Base-by-base conservation (phyloP, 2,797 vertebrate genomes). In the Sebastes hopkinsi region DNA sequence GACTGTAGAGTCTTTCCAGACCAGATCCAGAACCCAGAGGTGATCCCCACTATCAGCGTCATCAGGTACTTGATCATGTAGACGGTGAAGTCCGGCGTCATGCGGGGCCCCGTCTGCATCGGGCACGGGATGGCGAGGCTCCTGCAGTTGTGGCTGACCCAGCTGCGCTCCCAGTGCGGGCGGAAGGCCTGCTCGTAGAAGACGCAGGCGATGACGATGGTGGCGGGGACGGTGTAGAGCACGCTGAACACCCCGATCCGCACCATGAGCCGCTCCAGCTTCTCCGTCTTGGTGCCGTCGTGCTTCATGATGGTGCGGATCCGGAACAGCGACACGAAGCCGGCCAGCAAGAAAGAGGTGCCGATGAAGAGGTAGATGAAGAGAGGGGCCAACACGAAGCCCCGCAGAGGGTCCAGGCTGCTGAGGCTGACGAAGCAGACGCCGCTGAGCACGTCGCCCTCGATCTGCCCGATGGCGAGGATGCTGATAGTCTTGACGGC, bases 61-160 rank as follows among this genome's bases (percentile, higher is more conserved):
- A 99, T 99, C 92, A 99, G 97, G 92, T 99, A 99, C 93, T 99
- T 99, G 93, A 99, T 99, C 98, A 99, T 99, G 94, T 98, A 99
- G 94, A 99, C 98, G 0, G 98, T 99, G 94, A 99, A 99, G 91
- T 99, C 98, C 1, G 98, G 98, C 65, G 95, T 97, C 97, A 98
- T 97, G 83, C 96, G 96, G 13, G 97, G 97, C 30, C 96, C 95
- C 34, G 95, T 94, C 71, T 97, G 97, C 67, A 94, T 74, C 0
- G 98, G 98, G 91, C 98, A 99, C 4, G 97, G 98, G 83, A 99
- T 98, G 93, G 97, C 98, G 89, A 99, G 90, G 90, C 96, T 95
- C 91, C 97, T 97, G 95, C 98, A 99, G 92, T 97, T 97, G 25
- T 97, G 96, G 93, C 95, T 96, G 81, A 99, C 95, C 98, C 98